phyloP scores from a whole-genome alignment of 2,113 vertebrate species.

The Oncorhynchus keta region DNA sequence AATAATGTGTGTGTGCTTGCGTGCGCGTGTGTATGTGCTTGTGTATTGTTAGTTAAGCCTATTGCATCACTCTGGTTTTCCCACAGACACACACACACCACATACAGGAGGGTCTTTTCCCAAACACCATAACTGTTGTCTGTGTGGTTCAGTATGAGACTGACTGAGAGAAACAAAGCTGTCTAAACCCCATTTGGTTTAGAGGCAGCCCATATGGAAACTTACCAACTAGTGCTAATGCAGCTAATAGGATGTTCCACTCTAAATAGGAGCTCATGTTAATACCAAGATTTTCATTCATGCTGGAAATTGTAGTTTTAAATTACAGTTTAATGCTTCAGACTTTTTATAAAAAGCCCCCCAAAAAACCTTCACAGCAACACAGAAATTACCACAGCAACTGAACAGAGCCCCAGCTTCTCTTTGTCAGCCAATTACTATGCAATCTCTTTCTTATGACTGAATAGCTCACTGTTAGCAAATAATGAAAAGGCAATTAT shows the following conservation, averaged over 20 bases:
- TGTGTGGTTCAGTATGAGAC: conserved; percentile 54
- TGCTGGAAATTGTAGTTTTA: conserved; percentile 85
- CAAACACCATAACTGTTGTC: conserved; percentile 67
- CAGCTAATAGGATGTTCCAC: conserved; percentile 87
- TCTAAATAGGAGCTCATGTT: conserved; percentile 83
- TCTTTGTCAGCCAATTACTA: conserved; percentile 99
- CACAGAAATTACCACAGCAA: conserved; percentile 88
- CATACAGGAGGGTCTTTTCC: conserved; percentile 47
- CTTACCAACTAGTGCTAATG: conserved; percentile 81
- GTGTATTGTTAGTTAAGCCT: background rate
- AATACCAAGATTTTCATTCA: conserved; percentile 85
- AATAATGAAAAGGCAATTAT: conserved; percentile 99
- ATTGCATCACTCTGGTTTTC: background rate
- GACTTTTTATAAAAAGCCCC: conserved; percentile 92
- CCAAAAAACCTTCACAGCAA: conserved; percentile 82
- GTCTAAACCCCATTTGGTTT: conserved; percentile 82
- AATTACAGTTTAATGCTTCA: conserved; percentile 93
- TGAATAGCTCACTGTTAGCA: conserved; percentile 99
- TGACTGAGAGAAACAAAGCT: conserved; percentile 80
- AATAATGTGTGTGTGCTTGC: background rate
- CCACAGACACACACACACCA: conserved; percentile 36
- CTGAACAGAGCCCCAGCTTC: conserved; percentile 90
- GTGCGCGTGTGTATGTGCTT: conserved; percentile 18
- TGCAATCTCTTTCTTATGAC: conserved; percentile 97
- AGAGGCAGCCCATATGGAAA: conserved; percentile 78